Base-by-base conservation (phyloP, 2,888 invertebrate species). In the Altica lythri region DNA sequence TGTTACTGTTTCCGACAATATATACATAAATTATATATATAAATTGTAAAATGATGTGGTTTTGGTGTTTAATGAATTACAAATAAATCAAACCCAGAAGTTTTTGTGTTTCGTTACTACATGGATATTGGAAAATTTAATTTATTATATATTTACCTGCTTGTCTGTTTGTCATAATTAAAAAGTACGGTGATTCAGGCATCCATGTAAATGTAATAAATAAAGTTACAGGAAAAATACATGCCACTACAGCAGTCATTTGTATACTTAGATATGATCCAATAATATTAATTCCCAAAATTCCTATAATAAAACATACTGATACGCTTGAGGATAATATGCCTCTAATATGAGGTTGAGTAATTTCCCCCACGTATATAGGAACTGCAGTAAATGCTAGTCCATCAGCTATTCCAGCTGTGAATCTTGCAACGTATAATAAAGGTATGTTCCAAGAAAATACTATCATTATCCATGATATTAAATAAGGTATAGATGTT, bases 381-480 rank as follows among this genome's bases (percentile, higher is more conserved):
- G 84, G 82, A 1, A 79, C 78, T 2, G 80, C 77, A 1, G 75
- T 72, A 50, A 73, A 75, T 0, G 71, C 67, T 51, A 71, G 70
- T 1, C 76, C 76, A 59, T 66, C 84, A 1, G 85, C 83, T 8
- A 86, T 74, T 0, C 86, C 86, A 29, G 83, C 83, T 71, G 85
- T 80, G 74, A 85, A 71, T 18, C 76, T 63, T 0, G 72, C 72
- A 13, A 19, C 77, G 72, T 83, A 83, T 3, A 86, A 75, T 27
- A 81, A 65, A 27, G 78, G 72, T 1, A 83, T 81, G 1, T 80
- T 80, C 50, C 78, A 77, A 27, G 85, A 83, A 25, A 79, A 74
- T 53, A 84, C 82, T 63, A 86, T 79, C 61, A 85, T 73, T 22
- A 85, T 72, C 86, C 86, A 87, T 54, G 85, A 82, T 32, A 82